Base-by-base conservation (phyloP, 2,888 invertebrate genomes). In the Bellardia bayeri region DNA sequence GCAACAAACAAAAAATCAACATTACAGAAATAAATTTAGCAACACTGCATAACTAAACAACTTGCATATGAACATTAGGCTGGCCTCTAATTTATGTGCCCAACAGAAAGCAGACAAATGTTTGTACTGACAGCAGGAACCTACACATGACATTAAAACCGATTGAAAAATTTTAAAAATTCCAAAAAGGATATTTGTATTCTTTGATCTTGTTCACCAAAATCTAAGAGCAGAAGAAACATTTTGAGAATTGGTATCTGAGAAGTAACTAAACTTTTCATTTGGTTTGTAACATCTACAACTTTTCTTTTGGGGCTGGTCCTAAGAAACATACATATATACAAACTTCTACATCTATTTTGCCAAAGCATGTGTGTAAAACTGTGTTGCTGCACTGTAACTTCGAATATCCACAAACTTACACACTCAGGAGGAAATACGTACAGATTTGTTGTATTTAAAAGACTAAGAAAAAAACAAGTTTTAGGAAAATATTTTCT, bases 1-100 rank as follows among this genome's bases (percentile, higher is more conserved):
- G n/a, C 8, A n/a, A 40, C 8, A 16, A 63, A 13, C 2, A 14
- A 37, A 63, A 5, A 61, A 16, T 58, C 37, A 69, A 51, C 80
- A 85, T 82, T 86, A 83, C 58, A 88, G 71, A 45, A 64, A 61
- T 63, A 82, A 58, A 45, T 16, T 49, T 16, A 78, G 11, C 42
- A 45, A 51, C 16, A 64, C 40, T 30, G 45, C 30, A 81, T 56
- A 75, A 79, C 68, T 75, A 81, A 58, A 75, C 14, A 68, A 89
- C 42, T 40, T 64, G 72, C 74, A 23, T 23, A 23, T 23, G 23
- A 23, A 23, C 23, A 23, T 23, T 23, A 23, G 23, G 23, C 23
- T 23, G 23, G 23, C 23, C 23, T 23, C 23, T 23, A 23, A 23
- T 23, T 23, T 23, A 23, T 23, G 23, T 23, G 23, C 23, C n/a